Percentiles rank a stretch among this genome's conserved stretches.
Conservation (phyloP, 2,888 invertebrate species). For the Scaptomyza parva region DNA sequence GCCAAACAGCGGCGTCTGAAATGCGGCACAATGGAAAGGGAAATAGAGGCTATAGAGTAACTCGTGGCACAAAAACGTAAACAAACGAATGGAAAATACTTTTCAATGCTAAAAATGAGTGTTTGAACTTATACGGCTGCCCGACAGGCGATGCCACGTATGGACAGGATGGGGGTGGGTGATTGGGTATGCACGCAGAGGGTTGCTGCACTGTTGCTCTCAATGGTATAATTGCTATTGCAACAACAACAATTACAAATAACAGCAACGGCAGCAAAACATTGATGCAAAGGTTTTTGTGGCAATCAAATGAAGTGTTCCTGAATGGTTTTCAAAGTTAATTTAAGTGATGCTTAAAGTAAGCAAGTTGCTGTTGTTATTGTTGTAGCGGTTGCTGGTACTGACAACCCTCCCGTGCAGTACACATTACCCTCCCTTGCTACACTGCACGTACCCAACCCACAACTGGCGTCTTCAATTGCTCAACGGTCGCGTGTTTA, state of each 20-base stretch:
- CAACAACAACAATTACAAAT: slow-evolving; percentile 79
- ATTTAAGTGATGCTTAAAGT: slow-evolving; percentile 83
- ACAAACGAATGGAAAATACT: slow-evolving; percentile 46
- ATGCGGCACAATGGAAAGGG: neutral
- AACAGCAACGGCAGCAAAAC: slow-evolving; percentile 52
- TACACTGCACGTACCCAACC: slow-evolving; percentile 1
- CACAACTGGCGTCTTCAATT: slow-evolving; percentile 19
- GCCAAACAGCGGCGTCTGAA: slow-evolving; percentile 62
- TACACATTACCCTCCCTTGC: slow-evolving; percentile 3
- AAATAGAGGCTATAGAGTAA: neutral
- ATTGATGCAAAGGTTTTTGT: slow-evolving; percentile 67
- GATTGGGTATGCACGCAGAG: slow-evolving; percentile 27
- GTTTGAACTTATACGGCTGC: slow-evolving; percentile 81
- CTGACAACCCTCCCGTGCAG: slow-evolving; percentile 66
- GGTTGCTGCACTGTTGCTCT: slow-evolving; percentile 49
- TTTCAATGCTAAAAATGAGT: slow-evolving; percentile 81
- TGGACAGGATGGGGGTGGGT: neutral
- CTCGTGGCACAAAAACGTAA: slow-evolving; percentile 32
- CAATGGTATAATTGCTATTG: slow-evolving; percentile 83
- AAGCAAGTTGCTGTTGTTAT: slow-evolving; percentile 29
- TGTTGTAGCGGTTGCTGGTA: slow-evolving; percentile 61
- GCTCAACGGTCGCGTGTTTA: slow-evolving; percentile 71
- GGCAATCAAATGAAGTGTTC: slow-evolving; percentile 84
- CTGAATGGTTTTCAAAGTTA: slow-evolving; percentile 84
- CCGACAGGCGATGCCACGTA: slow-evolving; percentile 22